phyloP scores from a whole-genome alignment of 2,888 invertebrate species.

The Scaeva pyrastri region DNA sequence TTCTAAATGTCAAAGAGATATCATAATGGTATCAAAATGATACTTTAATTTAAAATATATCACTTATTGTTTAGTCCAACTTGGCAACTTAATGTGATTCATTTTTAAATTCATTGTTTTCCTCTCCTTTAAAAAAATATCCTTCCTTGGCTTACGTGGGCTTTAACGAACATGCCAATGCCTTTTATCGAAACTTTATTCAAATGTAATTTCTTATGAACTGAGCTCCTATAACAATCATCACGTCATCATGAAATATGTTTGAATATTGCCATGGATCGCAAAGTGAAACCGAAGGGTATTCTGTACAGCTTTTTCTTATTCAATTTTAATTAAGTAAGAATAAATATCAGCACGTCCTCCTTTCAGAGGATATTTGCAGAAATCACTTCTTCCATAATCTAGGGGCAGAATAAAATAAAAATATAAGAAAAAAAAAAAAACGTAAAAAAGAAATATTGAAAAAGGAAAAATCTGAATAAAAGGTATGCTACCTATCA shows the following conservation, averaged over 20 bases:
- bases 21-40: too few relatives aligned
- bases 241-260: background rate
- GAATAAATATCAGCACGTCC: slow-evolving; percentile 28
- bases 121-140: too few relatives aligned
- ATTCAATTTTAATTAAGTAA: slow-evolving; percentile 37
- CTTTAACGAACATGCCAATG: too few relatives aligned
- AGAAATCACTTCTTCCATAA: slow-evolving; percentile 22
- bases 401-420: background rate
- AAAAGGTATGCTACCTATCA: slow-evolving; percentile 65
- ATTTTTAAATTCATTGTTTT: too few relatives aligned
- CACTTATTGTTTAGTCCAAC: too few relatives aligned
- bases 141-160: too few relatives aligned
- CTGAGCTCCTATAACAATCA: background rate
- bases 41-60: too few relatives aligned
- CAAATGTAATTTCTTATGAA: slow-evolving; percentile 1
- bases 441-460: background rate
- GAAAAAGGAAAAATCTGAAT: slow-evolving; percentile 63
- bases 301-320: background rate
- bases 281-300: background rate
- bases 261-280: too few relatives aligned
- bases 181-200: background rate
- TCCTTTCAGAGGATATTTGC: slow-evolving; percentile 18
- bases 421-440: background rate
- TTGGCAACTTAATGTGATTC: too few relatives aligned
- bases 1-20: too few relatives aligned